These are phyloP conservation scores for Chitala chitala DNA, from an alignment of 2,113 vertebrate genomes.

Conservation along the genomic window DNA sequence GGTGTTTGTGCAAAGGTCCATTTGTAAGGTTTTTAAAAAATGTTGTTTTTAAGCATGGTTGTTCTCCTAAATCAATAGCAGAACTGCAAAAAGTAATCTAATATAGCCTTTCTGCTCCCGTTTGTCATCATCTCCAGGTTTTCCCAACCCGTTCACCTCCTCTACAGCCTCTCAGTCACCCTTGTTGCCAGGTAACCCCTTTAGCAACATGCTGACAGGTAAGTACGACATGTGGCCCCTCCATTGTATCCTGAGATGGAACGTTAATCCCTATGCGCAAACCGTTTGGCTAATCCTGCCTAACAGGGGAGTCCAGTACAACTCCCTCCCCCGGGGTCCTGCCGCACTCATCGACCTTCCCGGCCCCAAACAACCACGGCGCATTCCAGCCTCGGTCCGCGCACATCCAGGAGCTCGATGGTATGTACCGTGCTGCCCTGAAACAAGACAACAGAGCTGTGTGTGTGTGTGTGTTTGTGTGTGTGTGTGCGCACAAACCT, in stretches of 20 bases:
- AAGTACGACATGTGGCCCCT: slow-evolving; percentile 31
- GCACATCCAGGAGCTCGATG: slow-evolving; percentile 60
- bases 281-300: not conserved
- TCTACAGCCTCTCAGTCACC: slow-evolving; percentile 48
- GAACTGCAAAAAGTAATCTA: no score
- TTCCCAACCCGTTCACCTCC: slow-evolving; percentile 74
- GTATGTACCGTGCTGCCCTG: slow-evolving; percentile 31
- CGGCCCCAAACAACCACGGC: slow-evolving; percentile 48
- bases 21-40: no score
- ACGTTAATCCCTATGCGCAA: not conserved
- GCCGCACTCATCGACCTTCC: slow-evolving; percentile 54
- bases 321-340: slow-evolving; percentile 54
- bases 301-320: slow-evolving; percentile 50
- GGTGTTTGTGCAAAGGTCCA: no score
- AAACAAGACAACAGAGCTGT: not conserved
- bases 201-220: slow-evolving; percentile 73
- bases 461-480: no score
- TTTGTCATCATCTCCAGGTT: slow-evolving; percentile 49
- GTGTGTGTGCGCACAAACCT: no score
- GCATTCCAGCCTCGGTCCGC: slow-evolving; percentile 56
- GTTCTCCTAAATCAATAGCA: no score
- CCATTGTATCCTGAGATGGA: not conserved
- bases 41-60: no score
- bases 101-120: not conserved
- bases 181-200: slow-evolving; percentile 79